Conservation (phyloP, 2,113 vertebrate species). For the Dipodomys spectabilis region DNA sequence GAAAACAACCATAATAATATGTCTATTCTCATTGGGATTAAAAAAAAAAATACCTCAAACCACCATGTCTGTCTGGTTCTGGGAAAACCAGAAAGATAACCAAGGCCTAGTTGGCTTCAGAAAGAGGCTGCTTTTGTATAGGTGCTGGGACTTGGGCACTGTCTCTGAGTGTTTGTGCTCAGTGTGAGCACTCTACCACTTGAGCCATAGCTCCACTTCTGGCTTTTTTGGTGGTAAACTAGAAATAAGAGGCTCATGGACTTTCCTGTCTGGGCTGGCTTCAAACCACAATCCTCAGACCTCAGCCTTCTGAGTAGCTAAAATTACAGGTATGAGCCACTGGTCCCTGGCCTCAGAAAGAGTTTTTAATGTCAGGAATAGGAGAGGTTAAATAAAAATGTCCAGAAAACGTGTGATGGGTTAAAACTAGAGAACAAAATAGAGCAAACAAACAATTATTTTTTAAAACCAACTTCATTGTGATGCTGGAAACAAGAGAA, state of each 20-base stretch:
- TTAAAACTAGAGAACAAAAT: not conserved
- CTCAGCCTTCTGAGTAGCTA: too few relatives aligned
- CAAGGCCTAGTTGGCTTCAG: not conserved
- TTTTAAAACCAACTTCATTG: too few relatives aligned
- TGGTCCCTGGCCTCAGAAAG: not conserved
- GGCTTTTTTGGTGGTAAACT: too few relatives aligned
- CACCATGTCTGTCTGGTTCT: not conserved
- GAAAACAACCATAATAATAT: not conserved
- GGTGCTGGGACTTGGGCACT: too few relatives aligned
- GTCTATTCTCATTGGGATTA: slow-evolving; percentile 8
- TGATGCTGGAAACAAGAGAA: not conserved
- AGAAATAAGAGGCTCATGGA: too few relatives aligned
- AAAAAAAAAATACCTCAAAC: not conserved
- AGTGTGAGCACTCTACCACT: too few relatives aligned
- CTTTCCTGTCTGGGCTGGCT: too few relatives aligned
- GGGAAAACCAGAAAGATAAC: not conserved
- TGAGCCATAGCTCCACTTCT: too few relatives aligned
- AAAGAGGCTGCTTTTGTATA: not conserved
- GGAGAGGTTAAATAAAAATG: not conserved
- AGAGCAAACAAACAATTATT: too few relatives aligned
- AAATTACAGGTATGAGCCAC: too few relatives aligned
- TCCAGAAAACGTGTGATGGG: not conserved
- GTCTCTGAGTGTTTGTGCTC: too few relatives aligned
- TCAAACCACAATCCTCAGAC: too few relatives aligned
- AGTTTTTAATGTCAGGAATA: not conserved